Conservation (phyloP, 2,113 vertebrate genomes). For the Irena cyanogastra region DNA sequence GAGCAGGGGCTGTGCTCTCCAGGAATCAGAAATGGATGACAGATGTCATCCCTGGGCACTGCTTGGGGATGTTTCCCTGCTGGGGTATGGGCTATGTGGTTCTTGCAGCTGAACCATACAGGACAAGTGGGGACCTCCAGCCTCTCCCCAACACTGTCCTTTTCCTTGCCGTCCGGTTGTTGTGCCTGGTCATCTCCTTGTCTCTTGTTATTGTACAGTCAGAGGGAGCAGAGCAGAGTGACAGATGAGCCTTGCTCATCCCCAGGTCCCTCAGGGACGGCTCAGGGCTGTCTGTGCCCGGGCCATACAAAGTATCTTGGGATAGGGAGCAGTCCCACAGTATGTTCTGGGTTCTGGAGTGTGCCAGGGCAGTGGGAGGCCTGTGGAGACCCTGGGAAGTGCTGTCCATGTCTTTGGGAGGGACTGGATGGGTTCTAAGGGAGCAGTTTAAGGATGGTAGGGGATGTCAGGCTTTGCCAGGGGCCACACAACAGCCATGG, state of each 20-base stretch:
- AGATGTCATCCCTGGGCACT: background rate
- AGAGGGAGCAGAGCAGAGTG: background rate
- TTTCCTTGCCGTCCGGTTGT: accelerated
- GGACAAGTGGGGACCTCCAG: background rate
- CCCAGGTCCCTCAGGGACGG: background rate
- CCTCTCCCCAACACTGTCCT: accelerated
- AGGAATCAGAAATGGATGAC: background rate
- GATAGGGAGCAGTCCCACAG: too few species aligned
- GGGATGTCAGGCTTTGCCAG: accelerated
- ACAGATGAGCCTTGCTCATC: accelerated
- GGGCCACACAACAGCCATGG: accelerated
- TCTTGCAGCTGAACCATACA: accelerated
- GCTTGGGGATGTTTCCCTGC: background rate
- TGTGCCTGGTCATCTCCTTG: background rate
- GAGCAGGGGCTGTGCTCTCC: background rate
- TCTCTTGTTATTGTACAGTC: accelerated
- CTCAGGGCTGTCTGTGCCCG: background rate
- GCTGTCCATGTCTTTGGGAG: background rate
- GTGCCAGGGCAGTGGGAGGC: accelerated
- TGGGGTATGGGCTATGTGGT: accelerated
- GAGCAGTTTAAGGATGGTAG: accelerated
- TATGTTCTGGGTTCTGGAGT: background rate
- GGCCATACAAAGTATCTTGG: accelerated
- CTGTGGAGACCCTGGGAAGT: background rate
- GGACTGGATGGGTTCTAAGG: background rate